These are phyloP conservation scores for Sarcophaga rosellei DNA, from an alignment of 2,888 invertebrate species.

Conservation along the genomic window DNA sequence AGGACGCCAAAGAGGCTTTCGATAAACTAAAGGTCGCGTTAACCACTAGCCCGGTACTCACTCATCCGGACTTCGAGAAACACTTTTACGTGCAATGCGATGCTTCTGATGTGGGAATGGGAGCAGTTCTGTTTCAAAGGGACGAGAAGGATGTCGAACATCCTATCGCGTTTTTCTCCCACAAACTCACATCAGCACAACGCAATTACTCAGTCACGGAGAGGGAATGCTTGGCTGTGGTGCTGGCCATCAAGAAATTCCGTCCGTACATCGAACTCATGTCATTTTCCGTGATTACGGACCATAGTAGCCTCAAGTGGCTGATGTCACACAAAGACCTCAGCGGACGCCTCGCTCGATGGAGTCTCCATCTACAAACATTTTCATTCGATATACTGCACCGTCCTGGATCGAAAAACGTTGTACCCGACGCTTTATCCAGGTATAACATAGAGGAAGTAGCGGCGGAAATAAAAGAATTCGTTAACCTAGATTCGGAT, in stretches of 20 bases:
- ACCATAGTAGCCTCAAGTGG: too few species aligned
- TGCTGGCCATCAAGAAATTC: too few species aligned
- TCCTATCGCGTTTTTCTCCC: background rate
- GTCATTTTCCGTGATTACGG: too few species aligned
- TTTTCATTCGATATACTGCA: background rate
- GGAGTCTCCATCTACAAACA: background rate
- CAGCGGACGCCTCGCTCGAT: background rate
- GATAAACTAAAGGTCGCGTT: too few species aligned
- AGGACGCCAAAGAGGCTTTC: background rate
- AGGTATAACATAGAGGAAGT: background rate
- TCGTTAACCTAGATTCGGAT: too few species aligned
- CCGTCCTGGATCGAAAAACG: background rate
- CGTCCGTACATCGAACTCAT: too few species aligned
- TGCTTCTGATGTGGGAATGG: too few species aligned
- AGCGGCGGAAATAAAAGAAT: background rate
- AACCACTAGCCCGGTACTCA: too few species aligned
- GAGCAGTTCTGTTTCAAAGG: conserved; percentile 5
- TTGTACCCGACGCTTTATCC: background rate
- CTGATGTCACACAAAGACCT: background rate
- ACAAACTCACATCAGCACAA: too few species aligned
- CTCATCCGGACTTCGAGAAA: too few species aligned
- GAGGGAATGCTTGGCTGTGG: too few species aligned
- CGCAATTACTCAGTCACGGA: background rate
- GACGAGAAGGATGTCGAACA: background rate
- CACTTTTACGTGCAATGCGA: too few species aligned